These are phyloP conservation scores for Lithophane socia DNA, from an alignment of 2,888 invertebrate species.

Conservation along the genomic window DNA sequence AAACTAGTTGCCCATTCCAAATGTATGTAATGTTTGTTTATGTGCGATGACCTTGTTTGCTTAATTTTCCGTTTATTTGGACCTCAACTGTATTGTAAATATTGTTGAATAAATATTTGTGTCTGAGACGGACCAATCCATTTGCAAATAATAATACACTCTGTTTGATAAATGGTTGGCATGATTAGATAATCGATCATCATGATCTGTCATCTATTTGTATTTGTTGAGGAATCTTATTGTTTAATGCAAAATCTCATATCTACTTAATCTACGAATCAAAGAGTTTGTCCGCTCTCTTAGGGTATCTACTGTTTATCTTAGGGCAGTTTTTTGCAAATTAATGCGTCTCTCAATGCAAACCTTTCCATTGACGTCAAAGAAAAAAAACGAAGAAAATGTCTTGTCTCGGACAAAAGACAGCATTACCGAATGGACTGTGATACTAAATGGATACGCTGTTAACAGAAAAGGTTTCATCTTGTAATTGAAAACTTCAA, in stretches of 20 bases:
- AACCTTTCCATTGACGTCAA: constrained; percentile 42
- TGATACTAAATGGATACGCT: constrained; percentile 18
- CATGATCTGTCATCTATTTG: not conserved
- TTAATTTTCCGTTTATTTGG: constrained; percentile 23
- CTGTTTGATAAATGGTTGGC: constrained; percentile 3
- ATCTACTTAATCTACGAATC: not conserved
- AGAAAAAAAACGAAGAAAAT: constrained; percentile 49
- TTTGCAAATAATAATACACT: constrained; percentile 20
- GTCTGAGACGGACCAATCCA: not conserved
- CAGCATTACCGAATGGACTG: constrained; percentile 49
- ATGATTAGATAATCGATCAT: constrained; percentile 9
- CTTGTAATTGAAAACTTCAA: not conserved
- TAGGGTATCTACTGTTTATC: not conserved
- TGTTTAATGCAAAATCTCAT: not conserved
- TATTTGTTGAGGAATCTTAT: not conserved
- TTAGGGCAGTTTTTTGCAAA: constrained; percentile 17
- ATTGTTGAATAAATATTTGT: constrained; percentile 28
- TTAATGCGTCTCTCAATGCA: constrained; percentile 38
- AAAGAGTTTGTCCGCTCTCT: constrained; percentile 4
- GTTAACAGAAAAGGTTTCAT: not conserved
- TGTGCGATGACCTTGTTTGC: constrained; percentile 13
- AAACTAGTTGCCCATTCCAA: too few species aligned
- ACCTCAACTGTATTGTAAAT: constrained; percentile 22
- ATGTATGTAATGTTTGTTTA: not conserved
- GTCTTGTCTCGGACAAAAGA: constrained; percentile 48